Base-by-base conservation (phyloP, 92 coral and sea anemone genomes). In the Siderastrea radians region DNA sequence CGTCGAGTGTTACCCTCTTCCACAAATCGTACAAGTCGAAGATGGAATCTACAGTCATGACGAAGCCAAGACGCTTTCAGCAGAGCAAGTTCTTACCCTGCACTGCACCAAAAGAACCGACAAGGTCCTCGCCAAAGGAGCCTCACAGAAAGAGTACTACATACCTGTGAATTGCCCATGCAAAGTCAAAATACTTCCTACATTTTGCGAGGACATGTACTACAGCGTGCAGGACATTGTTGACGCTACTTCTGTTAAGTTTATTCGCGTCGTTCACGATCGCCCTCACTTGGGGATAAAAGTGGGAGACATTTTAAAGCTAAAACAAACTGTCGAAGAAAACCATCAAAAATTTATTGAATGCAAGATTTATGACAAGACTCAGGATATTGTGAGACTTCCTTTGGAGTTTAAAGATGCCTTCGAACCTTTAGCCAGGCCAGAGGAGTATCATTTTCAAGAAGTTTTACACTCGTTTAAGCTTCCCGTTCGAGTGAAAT, bases 61-160 rank as follows among this genome's bases (percentile, higher is more conserved):
- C 44, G 48, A 66, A n/a, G 85, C 89, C 15, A 81, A 90, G 8
- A 88, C 98, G 58, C 83, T 95, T 2, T 84, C 96, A 15, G 47
- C 68, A 2, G 98, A 78, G 7, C 94, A 95, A 64, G 77, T 93
- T 49, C 59, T 95, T 45, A 86, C 94, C 16, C 78, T 95, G 38
- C 98, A 95, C 43, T 15, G 62, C 67, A 66, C 63, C 13, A 88
- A 86, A 49, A 64, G 80, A 46, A 81, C 88, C 17, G 96, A 93
- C 58, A 93, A 59, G 68, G 68, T 85, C 55, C 48, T 78, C 14
- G 45, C 70, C 8, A 55, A 47, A 55, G 89, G 69, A 7, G 83
- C 83, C 59, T 76, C 68, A 3, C 9, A 2, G n/a, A 77, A n/a
- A 43, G 67, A 63, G 64, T 52, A 85, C 14, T 51, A 67, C 10